These are phyloP conservation scores for Orius laevigatus DNA, from an alignment of 1,140 invertebrate genomes.

Conservation along the genomic window DNA sequence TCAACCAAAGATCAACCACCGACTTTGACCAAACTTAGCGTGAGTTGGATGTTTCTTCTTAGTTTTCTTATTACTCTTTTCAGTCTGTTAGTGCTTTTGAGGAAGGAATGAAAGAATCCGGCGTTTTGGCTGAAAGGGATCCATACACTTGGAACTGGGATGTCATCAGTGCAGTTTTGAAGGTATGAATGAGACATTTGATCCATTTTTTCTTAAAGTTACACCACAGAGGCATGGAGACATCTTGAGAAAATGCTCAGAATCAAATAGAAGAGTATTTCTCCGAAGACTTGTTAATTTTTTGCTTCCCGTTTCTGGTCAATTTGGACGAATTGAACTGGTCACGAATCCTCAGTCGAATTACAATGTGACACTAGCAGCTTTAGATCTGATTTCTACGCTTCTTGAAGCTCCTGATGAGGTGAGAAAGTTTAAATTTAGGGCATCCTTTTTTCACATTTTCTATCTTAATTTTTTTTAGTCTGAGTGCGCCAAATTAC, in stretches of 20 bases:
- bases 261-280: constrained; percentile 62
- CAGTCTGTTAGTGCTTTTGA: constrained; percentile 24
- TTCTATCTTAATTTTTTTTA: constrained; percentile 23
- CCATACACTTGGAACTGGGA: constrained; percentile 71
- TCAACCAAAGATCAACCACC: background rate
- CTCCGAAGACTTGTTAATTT: constrained; percentile 67
- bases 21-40: constrained; percentile 12
- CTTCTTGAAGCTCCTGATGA: constrained; percentile 39
- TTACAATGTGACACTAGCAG: constrained; percentile 45
- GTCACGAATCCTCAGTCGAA: constrained; percentile 30
- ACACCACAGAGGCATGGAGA: constrained; percentile 31
- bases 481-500: constrained; percentile 33
- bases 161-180: constrained; percentile 56
- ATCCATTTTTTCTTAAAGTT: background rate
- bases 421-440: constrained; percentile 24
- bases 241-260: constrained; percentile 40
- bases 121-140: constrained; percentile 54
- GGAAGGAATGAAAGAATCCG: constrained; percentile 55
- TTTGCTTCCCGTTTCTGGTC: constrained; percentile 72
- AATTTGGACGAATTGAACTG: constrained; percentile 56
- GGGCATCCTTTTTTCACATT: constrained; percentile 4
- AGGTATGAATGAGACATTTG: constrained; percentile 32
- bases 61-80: background rate
- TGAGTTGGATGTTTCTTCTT: constrained; percentile 2
- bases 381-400: constrained; percentile 62